These are phyloP conservation scores for Corynorhinus townsendii DNA, from an alignment of 2,113 vertebrate genomes.

Conservation along the genomic window DNA sequence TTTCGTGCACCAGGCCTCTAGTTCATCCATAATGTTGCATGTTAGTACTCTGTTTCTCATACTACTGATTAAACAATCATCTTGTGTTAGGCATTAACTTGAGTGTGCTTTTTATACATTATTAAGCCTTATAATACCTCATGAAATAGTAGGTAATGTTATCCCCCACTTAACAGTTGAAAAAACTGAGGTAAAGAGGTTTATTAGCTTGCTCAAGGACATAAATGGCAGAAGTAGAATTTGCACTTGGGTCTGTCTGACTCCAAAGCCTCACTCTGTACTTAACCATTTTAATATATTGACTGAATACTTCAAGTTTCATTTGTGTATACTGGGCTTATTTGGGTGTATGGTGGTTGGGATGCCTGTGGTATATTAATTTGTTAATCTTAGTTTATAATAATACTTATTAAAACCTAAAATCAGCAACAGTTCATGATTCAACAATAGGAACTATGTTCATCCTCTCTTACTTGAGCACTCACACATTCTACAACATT, in stretches of 20 bases:
- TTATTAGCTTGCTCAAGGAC: constrained; percentile 4
- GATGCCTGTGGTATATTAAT: neutral
- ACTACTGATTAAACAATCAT: neutral
- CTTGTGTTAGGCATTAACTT: neutral
- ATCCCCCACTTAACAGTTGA: neutral
- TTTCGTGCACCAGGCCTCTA: no score
- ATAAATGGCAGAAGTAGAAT: neutral
- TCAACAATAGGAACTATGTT: neutral
- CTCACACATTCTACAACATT: neutral
- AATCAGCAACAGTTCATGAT: neutral
- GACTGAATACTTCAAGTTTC: neutral
- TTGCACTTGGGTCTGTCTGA: neutral
- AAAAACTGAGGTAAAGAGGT: neutral
- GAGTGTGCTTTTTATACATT: neutral
- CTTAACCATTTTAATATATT: neutral
- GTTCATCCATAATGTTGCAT: neutral
- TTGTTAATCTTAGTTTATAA: neutral
- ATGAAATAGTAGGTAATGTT: constrained; percentile 27
- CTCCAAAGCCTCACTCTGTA: neutral
- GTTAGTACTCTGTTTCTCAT: neutral
- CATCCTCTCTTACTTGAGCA: neutral
- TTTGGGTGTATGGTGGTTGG: neutral
- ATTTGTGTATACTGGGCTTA: neutral
- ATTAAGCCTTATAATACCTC: neutral
- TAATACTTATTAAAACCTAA: constrained; percentile 26